phyloP scores from a whole-genome alignment of 2,888 invertebrate genomes.

The Lithosia quadra region DNA sequence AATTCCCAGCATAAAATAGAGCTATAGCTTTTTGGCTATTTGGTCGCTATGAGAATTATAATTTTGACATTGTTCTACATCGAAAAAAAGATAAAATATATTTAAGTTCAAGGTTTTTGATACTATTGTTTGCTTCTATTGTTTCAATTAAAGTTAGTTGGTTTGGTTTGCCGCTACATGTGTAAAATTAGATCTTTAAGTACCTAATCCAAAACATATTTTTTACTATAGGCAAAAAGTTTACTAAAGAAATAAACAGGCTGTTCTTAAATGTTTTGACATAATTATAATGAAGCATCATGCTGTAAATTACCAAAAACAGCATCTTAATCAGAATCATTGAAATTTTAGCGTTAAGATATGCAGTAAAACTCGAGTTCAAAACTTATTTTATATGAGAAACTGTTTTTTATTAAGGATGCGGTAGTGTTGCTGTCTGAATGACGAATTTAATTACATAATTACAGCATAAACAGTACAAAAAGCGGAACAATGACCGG shows the following conservation, averaged over 20 bases:
- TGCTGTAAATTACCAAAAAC: constrained; percentile 4
- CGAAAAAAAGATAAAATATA: not conserved
- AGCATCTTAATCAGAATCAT: constrained; percentile 10
- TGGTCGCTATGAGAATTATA: not conserved
- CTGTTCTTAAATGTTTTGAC: constrained; percentile 3
- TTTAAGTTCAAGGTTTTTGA: not conserved
- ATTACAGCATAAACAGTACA: not conserved
- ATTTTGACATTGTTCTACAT: not conserved
- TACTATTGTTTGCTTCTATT: not conserved
- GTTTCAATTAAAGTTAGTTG: not conserved
- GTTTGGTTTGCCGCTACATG: not conserved
- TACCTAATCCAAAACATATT: not conserved
- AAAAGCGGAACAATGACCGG: constrained; percentile 4
- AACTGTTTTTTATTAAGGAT: constrained; percentile 42
- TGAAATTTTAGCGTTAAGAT: constrained; percentile 20
- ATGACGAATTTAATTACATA: constrained; percentile 16
- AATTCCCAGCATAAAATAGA: no score
- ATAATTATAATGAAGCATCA: constrained; percentile 11
- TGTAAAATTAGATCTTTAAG: not conserved
- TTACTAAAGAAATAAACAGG: constrained; percentile 10
- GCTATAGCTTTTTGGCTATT: not conserved
- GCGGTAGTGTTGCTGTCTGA: constrained; percentile 25
- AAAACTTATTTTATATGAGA: constrained; percentile 15
- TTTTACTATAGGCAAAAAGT: not conserved
- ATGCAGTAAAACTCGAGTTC: constrained; percentile 19